Base-by-base conservation (phyloP, 2,113 vertebrate species). In the Tetraodon nigroviridis region DNA sequence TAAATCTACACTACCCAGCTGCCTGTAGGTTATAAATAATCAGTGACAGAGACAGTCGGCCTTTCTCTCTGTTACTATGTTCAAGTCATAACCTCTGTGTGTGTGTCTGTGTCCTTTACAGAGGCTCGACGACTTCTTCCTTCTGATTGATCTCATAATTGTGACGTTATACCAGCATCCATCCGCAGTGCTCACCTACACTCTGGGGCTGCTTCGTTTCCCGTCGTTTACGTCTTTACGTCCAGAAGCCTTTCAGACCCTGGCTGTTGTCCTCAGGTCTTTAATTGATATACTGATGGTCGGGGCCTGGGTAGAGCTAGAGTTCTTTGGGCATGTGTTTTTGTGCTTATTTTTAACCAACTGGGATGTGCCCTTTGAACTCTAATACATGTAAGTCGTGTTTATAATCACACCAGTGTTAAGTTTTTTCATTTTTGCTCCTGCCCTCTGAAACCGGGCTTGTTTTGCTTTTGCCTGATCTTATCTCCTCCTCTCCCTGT, bases 21-120 rank as follows among this genome's bases (percentile, higher is more conserved):
- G 58, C 22, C 12, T 32, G n/a, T 3, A 5, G 58, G 22, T 52
- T 79, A 78, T 79, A 80, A 83, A 86, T 82, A 83, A 75, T 67
- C 69, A 61, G 49, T 71, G 64, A 45, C 45, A 40, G 59, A 65
- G 53, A 61, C 69, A 74, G 69, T 59, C 45, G 6, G 55, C 51
- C 50, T 67, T 72, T 51, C 65, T 63, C 21, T 51, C 49, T 61
- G 45, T 78, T 41, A 42, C 19, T 51, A 42, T 1, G 1, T 44
- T 1, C 46, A 65, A 67, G 72, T 77, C 79, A 67, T 13, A 19
- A 55, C 44, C 45, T 51, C 7, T 40, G 17, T 29, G 55, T 17
- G 40, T 47, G 50, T 53, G 22, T 37, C 5, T 32, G 53, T n/a
- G 41, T 14, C 63, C 57, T 64, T 29, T 55, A 15, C 37, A 37